These are phyloP conservation scores for Pycnomerus fuliginosus DNA, from an alignment of 2,888 invertebrate species.

Conservation along the genomic window DNA sequence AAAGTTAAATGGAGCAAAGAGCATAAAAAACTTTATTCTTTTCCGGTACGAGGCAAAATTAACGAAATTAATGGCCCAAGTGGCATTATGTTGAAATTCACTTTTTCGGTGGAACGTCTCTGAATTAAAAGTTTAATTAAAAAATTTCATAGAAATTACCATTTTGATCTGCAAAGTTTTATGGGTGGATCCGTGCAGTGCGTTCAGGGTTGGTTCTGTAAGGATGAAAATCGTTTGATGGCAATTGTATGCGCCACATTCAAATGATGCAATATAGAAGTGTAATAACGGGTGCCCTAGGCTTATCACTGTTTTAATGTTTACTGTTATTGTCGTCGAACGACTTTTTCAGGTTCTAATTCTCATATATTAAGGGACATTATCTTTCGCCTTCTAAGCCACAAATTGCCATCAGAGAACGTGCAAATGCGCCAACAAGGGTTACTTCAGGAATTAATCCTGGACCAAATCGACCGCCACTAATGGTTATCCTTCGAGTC, in stretches of 20 bases:
- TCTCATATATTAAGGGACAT: too few relatives aligned
- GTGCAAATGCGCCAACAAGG: slow-evolving; percentile 16
- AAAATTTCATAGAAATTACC: slow-evolving; percentile 37
- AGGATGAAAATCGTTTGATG: slow-evolving; percentile 16
- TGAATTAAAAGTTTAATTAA: slow-evolving; percentile 37
- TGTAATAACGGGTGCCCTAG: slow-evolving; percentile 39
- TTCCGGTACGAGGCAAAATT: slow-evolving; percentile 37
- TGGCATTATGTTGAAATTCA: slow-evolving; percentile 26
- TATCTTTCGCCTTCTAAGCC: slow-evolving; percentile 3
- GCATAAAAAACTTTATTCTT: slow-evolving; percentile 36
- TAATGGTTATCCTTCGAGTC: too few relatives aligned
- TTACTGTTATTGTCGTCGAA: slow-evolving; percentile 38
- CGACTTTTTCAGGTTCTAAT: slow-evolving; percentile 31
- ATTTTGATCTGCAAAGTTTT: slow-evolving; percentile 6
- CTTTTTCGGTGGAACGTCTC: slow-evolving; percentile 12
- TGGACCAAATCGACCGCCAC: slow-evolving; percentile 13
- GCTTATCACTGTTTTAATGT: slow-evolving; percentile 45
- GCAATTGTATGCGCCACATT: slow-evolving; percentile 41
- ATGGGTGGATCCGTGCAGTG: neutral
- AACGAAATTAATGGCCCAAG: slow-evolving; percentile 44
- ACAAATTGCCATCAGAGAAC: slow-evolving; percentile 14
- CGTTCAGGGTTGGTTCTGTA: neutral
- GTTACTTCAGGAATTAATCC: slow-evolving; percentile 14
- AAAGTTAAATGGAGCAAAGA: slow-evolving; percentile 42
- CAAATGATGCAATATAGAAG: slow-evolving; percentile 45